Evolutionary conservation across 2,113 vertebrate genomes (phyloP), one percentile per base, ranked within the genome.

Genomic region (Campylorhamphus procurvoides): DNA sequence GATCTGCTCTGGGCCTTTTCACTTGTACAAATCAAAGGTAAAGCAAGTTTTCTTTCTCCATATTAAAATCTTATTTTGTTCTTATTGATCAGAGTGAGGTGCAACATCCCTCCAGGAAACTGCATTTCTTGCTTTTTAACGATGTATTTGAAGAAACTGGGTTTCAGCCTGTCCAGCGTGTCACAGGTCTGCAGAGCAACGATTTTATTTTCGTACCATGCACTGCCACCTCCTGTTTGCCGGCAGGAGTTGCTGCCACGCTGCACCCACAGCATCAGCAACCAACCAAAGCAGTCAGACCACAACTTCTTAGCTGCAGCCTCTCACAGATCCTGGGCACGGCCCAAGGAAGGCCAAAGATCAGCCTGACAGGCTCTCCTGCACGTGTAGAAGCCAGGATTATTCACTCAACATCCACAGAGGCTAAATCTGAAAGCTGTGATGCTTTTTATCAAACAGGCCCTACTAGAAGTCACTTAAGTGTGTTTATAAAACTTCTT

Each of bases 231-330:
- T 93, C 55, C 69, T 0, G 28, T 56, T 25, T 22, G 22, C 10
- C 1, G 3, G 2, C 3, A 22, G 0, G 3, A 74, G 23, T 8
- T 23, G 77, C 83, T 87, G 87, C 75, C 53, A n/a, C 12, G 1
- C 46, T 4, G 78, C 24, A 6, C 12, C 68, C 1, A 3, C 86
- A 31, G 64, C 0, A 13, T 47, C 40, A 29, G 62, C 15, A 3
- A 18, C 37, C 7, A 6, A 19, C 8, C 18, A 0, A 6, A 25
- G 53, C 33, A 62, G 62, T n/a, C 60, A 4, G 12, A 29, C 11
- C 63, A 35, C 39, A 46, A 3, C 78, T 27, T 5, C 69, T 29
- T 4, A n/a, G 22, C 49, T 39, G 55, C 52, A 59, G 60, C 89
- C 25, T 8, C 56, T 29, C 37, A 17, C 59, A 35, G 12, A 46